These are phyloP conservation scores for Osmoderma eremita DNA, from an alignment of 2,888 invertebrate species.

Conservation along the genomic window DNA sequence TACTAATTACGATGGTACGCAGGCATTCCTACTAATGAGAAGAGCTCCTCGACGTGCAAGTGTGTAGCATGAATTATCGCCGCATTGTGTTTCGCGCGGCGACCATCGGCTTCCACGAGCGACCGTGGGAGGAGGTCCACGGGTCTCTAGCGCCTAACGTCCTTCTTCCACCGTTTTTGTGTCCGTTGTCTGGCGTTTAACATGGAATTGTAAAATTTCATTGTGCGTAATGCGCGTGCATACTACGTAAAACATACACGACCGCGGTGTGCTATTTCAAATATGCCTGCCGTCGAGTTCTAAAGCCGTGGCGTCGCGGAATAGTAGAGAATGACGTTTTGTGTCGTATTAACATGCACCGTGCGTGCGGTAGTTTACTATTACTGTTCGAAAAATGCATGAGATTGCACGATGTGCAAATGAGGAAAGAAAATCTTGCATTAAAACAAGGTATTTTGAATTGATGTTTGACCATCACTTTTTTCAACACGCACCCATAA, in stretches of 20 bases:
- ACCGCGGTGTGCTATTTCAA: too few species aligned
- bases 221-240: slow-evolving; percentile 18
- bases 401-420: too few species aligned
- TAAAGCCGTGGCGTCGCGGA: too few species aligned
- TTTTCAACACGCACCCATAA: too few species aligned
- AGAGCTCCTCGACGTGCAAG: slow-evolving; percentile 41
- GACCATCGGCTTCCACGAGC: slow-evolving; percentile 19
- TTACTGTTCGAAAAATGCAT: too few species aligned
- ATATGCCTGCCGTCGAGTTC: too few species aligned
- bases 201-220: slow-evolving; percentile 22
- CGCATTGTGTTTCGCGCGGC: slow-evolving; percentile 28
- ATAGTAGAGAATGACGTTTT: too few species aligned
- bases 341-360: too few species aligned
- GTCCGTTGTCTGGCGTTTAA: slow-evolving; percentile 21
- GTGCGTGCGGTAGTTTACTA: too few species aligned
- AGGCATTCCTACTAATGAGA: slow-evolving; percentile 48
- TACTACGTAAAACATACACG: slow-evolving; percentile 17
- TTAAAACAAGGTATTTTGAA: too few species aligned
- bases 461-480: too few species aligned
- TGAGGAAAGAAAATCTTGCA: too few species aligned
- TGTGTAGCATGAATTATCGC: slow-evolving; percentile 36
- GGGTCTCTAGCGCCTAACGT: slow-evolving; percentile 6
- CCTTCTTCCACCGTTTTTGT: slow-evolving; percentile 28
- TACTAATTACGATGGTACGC: slow-evolving; percentile 47
- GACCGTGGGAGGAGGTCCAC: slow-evolving; percentile 32